A percentile compares a stretch with the other conserved stretches of the same genome.
phyloP scores from a whole-genome alignment of 2,888 invertebrate genomes.

The Arenicola marina region DNA sequence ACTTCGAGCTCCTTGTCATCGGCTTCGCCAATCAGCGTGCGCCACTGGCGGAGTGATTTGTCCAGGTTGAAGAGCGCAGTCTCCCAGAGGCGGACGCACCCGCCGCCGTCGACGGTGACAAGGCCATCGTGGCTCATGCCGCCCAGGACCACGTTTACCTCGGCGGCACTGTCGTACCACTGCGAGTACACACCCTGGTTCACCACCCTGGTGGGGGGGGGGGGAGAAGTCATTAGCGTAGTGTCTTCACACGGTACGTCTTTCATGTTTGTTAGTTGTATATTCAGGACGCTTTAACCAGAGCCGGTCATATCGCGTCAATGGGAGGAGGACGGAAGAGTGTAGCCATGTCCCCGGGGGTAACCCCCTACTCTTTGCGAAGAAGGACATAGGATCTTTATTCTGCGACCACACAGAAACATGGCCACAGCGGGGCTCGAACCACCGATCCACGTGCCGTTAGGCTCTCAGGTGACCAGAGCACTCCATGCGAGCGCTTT shows the following conservation, averaged over 20 bases:
- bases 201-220: slow-evolving; percentile 17
- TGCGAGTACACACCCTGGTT: slow-evolving; percentile 60
- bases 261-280: too few relatives aligned
- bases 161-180: slow-evolving; percentile 63
- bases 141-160: slow-evolving; percentile 62
- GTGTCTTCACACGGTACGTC: neutral
- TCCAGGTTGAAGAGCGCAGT: slow-evolving; percentile 62
- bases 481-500: too few relatives aligned
- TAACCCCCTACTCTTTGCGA: too few relatives aligned
- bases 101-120: slow-evolving; percentile 67
- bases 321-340: too few relatives aligned
- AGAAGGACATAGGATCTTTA: too few relatives aligned
- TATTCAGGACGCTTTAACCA: too few relatives aligned
- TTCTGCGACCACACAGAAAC: too few relatives aligned
- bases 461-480: too few relatives aligned
- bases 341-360: too few relatives aligned
- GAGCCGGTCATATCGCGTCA: too few relatives aligned
- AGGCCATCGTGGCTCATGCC: slow-evolving; percentile 63
- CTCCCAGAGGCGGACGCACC: slow-evolving; percentile 67
- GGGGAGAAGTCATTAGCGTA: neutral
- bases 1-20: slow-evolving; percentile 54
- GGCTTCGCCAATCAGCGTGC: slow-evolving; percentile 59
- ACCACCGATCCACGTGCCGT: too few relatives aligned
- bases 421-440: too few relatives aligned
- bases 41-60: slow-evolving; percentile 64